Evolutionary conservation across 2,888 invertebrate species (phyloP), one percentile per base, ranked within the genome.

Genomic region (Harmothoe impar): DNA sequence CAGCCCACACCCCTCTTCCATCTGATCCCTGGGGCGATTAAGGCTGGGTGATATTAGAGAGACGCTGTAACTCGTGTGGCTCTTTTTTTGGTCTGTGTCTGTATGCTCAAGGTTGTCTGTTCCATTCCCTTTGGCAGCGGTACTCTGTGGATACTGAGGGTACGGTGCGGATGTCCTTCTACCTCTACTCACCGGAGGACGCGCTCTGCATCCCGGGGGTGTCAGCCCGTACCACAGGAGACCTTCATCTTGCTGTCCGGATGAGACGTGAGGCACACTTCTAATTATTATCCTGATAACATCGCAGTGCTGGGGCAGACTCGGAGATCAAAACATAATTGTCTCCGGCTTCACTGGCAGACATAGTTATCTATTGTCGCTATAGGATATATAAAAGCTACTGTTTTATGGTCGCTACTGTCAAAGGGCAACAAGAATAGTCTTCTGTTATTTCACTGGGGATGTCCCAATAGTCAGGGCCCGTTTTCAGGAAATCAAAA

Each of bases 151-250:
- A 86, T 52, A 54, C 25, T 15, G 56, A 23, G 25, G 86, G 86
- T 7, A 86, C 86, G 17, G 86, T 86, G 25, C 52, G 86, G 54
- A 86, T 86, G 86, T 86, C 86, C 33, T 56, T 86, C 54, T 86
- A 86, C 31, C 86, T 86, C 15, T 86, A 86, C 56, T 86, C 86
- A 54, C 86, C 86, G 29, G 86, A 86, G 56, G 86, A 86, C 86
- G 86, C 86, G 20, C 54, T 86, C 3, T 86, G 86, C 29, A 86
- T 86, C 52, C 86, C 86, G 29, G 86, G 86, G 31, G 86, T 86
- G 29, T 86, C 86, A 0, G 25, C 86, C 29, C 52, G 86, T 20
- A 86, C 86, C 86, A 86, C 54, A 0, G 86, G 86, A 12, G 86
- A 86, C 56, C 86, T 86, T 29, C 86, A 86, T 33, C 54, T 86